Evolutionary conservation across 2,888 invertebrate species (phyloP).

Genomic region (Thymelicus lineola): DNA sequence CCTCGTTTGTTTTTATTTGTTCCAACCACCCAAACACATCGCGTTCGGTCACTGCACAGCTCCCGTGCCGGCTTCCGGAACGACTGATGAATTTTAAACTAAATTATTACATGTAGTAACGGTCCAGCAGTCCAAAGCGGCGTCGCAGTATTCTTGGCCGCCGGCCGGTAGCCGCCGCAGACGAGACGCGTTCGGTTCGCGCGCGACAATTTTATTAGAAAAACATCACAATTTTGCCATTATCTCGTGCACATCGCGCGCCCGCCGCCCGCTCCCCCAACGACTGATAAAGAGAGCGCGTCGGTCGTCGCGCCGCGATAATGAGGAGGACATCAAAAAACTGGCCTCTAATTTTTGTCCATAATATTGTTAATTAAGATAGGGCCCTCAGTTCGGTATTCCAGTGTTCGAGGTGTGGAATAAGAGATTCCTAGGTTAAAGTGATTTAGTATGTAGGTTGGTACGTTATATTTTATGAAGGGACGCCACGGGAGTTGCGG

Average conservation of each 20-base stretch:
- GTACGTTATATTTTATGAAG: slow-evolving; percentile 76
- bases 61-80: slow-evolving; percentile 52
- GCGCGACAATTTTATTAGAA: slow-evolving; percentile 64
- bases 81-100: slow-evolving; percentile 42
- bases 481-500: slow-evolving; percentile 65
- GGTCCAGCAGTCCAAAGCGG: slow-evolving; percentile 42
- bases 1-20: slow-evolving; percentile 50
- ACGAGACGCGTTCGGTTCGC: slow-evolving; percentile 46
- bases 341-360: slow-evolving; percentile 80
- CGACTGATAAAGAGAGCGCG: slow-evolving; percentile 79
- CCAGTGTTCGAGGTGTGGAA: slow-evolving; percentile 76
- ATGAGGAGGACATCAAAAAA: slow-evolving; percentile 59
- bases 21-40: slow-evolving; percentile 44
- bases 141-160: slow-evolving; percentile 35
- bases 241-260: slow-evolving; percentile 71
- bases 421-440: slow-evolving; percentile 83
- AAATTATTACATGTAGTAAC: slow-evolving; percentile 30
- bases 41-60: slow-evolving; percentile 46
- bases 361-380: slow-evolving; percentile 74
- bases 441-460: slow-evolving; percentile 78
- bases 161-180: slow-evolving; percentile 40
- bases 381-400: slow-evolving; percentile 75
- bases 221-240: slow-evolving; percentile 84
- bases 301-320: slow-evolving; percentile 69
- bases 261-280: slow-evolving; percentile 64